phyloP scores from a whole-genome alignment of 1,140 invertebrate genomes.

The Lamellibrachia luymesi region DNA sequence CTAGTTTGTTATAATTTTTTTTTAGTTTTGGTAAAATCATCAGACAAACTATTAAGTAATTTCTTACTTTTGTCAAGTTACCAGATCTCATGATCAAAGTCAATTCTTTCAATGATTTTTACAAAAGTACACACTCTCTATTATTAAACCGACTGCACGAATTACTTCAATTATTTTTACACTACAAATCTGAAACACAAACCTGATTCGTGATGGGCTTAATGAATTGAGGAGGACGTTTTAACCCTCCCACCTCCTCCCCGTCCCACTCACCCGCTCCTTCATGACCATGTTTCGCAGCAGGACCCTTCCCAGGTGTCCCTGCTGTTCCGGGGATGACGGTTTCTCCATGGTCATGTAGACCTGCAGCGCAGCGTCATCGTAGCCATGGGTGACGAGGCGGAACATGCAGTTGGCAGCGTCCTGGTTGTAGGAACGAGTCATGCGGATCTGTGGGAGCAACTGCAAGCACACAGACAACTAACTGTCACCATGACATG shows the following conservation, averaged over 20 bases:
- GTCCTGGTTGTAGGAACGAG: slow-evolving; percentile 71
- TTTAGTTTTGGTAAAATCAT: too few species aligned
- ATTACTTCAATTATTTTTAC: too few species aligned
- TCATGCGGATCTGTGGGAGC: slow-evolving; percentile 63
- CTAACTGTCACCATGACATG: not conserved
- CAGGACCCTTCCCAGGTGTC: slow-evolving; percentile 15
- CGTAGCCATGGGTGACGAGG: slow-evolving; percentile 67
- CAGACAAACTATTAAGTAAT: too few species aligned
- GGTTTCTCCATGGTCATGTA: slow-evolving; percentile 10
- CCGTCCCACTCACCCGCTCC: slow-evolving; percentile 17
- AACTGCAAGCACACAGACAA: slow-evolving; percentile 50
- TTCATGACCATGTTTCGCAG: slow-evolving; percentile 23
- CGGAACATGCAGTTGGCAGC: slow-evolving; percentile 68
- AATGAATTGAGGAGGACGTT: too few species aligned
- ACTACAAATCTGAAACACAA: too few species aligned
- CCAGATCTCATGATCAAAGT: too few species aligned
- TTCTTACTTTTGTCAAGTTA: too few species aligned
- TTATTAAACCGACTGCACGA: too few species aligned
- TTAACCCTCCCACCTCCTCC: not conserved
- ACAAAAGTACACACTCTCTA: too few species aligned
- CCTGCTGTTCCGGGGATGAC: not conserved
- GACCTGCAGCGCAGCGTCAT: slow-evolving; percentile 63
- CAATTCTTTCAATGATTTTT: too few species aligned
- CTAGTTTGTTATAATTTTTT: too few species aligned
- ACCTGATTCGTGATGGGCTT: not conserved